Base-by-base conservation (phyloP, 2,113 vertebrate genomes). In the Rhynchomys soricoides region DNA sequence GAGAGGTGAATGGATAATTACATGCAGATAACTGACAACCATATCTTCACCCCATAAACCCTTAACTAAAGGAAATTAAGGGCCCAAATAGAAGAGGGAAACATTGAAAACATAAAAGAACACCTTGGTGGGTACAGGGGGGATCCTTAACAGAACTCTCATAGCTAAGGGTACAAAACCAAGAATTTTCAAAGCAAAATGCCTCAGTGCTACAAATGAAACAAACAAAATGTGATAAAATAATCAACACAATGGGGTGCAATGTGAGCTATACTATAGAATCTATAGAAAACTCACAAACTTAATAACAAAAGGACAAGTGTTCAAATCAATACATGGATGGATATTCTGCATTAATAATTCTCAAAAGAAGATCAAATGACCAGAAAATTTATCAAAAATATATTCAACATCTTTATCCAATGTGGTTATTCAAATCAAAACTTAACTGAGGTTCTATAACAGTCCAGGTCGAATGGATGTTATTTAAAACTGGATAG, bases 71-170 rank as follows among this genome's bases (percentile, higher is more conserved):
- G 11, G 9, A 57, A 82, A 40, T 26, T 22, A 57, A 19, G 4
- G 40, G 2, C 16, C 7, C 5, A 0, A 7, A 22, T 86, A 37
- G 0, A 22, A 22, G 29, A 34, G 9, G 0, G 48, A 40, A 86
- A 7, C 3, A 9, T 21, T 70, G 45, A 24, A 70, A 70, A 3
- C 22, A n/a, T 11, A 19, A 34, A 15, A 21, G 5, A 43, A 29
- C 43, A 43, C 15, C 0, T 43, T 29, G 3, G 13, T 59, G 37
- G 22, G 7, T 85, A 85, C 7, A 19, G 57, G 1, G 45, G 7
- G 43, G 1, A 45, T 85, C 12, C 21, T 81, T 37, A 50, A 50
- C 2, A 7, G 11, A 45, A 37, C 5, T 37, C 31, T 11, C 43
- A 50, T 21, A 86, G 5, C 5, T 50, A 17, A 37, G 5, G 10